Percentiles rank a stretch among this genome's conserved stretches.
These are phyloP conservation scores for Cryptotermes secundus DNA, from an alignment of 1,140 invertebrate species.

Conservation along the genomic window DNA sequence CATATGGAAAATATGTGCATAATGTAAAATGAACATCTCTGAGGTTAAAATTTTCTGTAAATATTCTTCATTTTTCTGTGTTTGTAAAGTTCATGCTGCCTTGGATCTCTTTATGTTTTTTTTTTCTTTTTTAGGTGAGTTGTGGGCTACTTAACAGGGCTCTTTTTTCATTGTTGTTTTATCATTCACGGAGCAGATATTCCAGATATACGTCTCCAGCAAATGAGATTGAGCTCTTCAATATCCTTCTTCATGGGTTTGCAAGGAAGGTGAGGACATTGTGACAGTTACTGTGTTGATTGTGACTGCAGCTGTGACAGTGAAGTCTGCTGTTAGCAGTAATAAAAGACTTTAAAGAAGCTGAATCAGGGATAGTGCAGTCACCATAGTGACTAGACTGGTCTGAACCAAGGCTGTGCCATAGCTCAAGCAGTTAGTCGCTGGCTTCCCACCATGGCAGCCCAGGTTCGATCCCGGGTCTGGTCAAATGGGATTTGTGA, in stretches of 20 bases:
- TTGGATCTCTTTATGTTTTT: not conserved
- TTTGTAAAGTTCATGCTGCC: not conserved
- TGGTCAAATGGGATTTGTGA: too few species aligned
- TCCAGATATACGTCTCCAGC: constrained; percentile 44
- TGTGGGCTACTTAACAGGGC: constrained; percentile 37
- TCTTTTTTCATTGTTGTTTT: constrained; percentile 57
- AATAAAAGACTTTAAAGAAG: not conserved
- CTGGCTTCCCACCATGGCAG: too few species aligned
- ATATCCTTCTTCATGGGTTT: constrained; percentile 65
- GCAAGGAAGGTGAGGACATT: constrained; percentile 48
- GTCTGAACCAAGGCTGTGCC: too few species aligned
- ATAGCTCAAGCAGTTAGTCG: too few species aligned
- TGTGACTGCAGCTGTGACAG: too few species aligned
- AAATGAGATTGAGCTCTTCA: constrained; percentile 58
- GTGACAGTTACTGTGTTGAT: too few species aligned
- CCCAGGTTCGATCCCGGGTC: too few species aligned
- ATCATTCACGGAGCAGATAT: constrained; percentile 50
- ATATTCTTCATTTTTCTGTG: not conserved
- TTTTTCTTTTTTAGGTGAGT: constrained; percentile 28
- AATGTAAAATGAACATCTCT: not conserved
- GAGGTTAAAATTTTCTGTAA: not conserved
- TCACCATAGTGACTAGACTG: too few species aligned
- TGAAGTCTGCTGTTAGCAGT: not conserved
- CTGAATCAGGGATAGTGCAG: too few species aligned
- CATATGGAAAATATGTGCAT: too few species aligned